These are phyloP conservation scores for Stichodactyla helianthus DNA, from an alignment of 64 coral and sea anemone species.

Conservation along the genomic window DNA sequence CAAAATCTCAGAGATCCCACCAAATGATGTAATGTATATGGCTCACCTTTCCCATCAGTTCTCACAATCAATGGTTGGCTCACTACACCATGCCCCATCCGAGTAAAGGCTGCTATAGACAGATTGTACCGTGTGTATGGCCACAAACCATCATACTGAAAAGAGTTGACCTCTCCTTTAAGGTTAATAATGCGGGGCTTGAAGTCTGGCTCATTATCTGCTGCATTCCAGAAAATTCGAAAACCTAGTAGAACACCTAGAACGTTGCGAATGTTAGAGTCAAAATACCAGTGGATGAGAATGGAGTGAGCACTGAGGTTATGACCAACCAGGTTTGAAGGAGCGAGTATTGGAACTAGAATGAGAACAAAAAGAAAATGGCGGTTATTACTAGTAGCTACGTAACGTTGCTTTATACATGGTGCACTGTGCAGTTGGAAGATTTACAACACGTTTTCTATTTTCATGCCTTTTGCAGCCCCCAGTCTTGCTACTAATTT, in stretches of 20 bases:
- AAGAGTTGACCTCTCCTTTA: not conserved
- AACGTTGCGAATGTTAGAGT: not conserved
- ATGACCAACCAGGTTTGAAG: not conserved
- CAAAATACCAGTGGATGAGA: not conserved
- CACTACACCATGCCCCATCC: not conserved
- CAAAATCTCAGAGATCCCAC: too few species aligned
- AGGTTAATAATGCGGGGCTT: not conserved
- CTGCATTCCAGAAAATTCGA: not conserved
- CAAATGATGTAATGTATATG: not conserved
- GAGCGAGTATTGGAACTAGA: slow-evolving; percentile 13
- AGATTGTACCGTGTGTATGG: not conserved
- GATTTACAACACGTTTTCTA: too few species aligned
- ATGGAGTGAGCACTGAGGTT: not conserved
- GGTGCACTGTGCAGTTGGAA: too few species aligned
- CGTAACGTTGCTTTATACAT: not conserved
- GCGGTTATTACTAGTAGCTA: not conserved
- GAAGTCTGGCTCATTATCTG: not conserved
- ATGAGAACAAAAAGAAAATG: not conserved
- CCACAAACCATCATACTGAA: not conserved
- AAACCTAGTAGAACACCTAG: slow-evolving; percentile 11
- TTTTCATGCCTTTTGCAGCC: too few species aligned
- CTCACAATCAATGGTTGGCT: not conserved
- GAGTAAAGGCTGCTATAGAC: slow-evolving; percentile 3
- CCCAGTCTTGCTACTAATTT: not conserved
- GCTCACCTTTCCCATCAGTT: slow-evolving; percentile 2